Evolutionary conservation across 2,888 invertebrate species (phyloP), one percentile per base, ranked within the genome.

Genomic region (Cabera pusaria): DNA sequence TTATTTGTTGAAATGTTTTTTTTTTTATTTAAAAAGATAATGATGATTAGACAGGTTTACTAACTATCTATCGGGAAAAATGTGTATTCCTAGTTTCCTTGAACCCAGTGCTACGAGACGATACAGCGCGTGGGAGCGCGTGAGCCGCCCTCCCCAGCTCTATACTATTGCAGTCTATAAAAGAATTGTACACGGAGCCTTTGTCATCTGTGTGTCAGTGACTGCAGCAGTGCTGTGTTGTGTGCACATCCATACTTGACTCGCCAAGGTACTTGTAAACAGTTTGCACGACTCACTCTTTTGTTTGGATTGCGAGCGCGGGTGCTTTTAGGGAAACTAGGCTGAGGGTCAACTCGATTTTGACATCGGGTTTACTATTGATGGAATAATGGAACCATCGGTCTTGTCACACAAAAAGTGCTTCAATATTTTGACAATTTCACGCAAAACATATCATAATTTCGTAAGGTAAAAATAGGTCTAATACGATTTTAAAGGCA

Each of bases 221-320:
- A 54, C 67, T 80, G 74, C 76, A 73, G 81, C 69, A 75, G 86
- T 84, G 83, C 64, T 66, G 86, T 85, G 84, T 86, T 81, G 83
- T 84, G 85, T 78, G 60, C 60, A 62, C 59, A 63, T 65, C 69
- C 64, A 62, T 49, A 70, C 37, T 25, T 42, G 32, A 36, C 43
- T 48, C 33, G 63, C 62, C 64, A 79, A 83, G 84, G 83, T 83
- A 82, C 57, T 55, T 49, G 35, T 40, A 43, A 37, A 37, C 36
- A 36, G 43, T 52, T 52, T 52, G 40, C 31, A 16, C 25, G 29
- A 11, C 18, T 19, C 33, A 11, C 3, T 29, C 28, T 25, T 34
- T 41, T 44, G 26, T 41, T 38, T 46, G 33, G 28, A 41, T 42
- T 45, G 25, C 27, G 50, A 27, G 22, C 18, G 12, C 22, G 31